These are phyloP conservation scores for Gymnodraco acuticeps DNA, from an alignment of 2,797 vertebrate species.

Conservation along the genomic window DNA sequence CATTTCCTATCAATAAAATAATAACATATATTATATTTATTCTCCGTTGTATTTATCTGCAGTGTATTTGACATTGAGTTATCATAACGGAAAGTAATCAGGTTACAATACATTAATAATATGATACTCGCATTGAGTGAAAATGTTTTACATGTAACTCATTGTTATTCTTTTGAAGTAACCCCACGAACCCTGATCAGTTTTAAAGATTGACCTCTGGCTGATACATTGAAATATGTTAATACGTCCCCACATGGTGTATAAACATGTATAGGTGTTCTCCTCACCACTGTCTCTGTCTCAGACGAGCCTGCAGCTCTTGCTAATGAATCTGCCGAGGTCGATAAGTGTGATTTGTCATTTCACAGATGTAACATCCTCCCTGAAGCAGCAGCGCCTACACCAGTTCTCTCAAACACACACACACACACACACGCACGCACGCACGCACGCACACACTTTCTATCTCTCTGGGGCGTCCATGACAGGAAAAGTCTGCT, in stretches of 20 bases:
- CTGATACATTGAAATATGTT: constrained; percentile 9
- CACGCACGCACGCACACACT: constrained; percentile 15
- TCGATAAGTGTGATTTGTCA: constrained; percentile 66
- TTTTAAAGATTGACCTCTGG: no score
- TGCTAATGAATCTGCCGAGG: constrained; percentile 52
- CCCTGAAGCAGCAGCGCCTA: constrained; percentile 31
- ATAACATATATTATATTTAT: no score
- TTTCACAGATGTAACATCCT: constrained; percentile 47
- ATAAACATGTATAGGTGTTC: constrained; percentile 11
- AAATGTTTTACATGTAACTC: no score
- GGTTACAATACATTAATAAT: no score
- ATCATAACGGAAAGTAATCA: no score
- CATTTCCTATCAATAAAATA: no score
- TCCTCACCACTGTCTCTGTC: neutral
- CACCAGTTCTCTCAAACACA: constrained; percentile 19
- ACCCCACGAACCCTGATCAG: no score
- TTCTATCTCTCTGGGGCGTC: constrained; percentile 12
- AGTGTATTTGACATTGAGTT: no score
- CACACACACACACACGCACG: constrained; percentile 11
- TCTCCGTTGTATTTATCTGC: no score
- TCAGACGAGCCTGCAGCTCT: constrained; percentile 41
- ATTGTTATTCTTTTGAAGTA: no score
- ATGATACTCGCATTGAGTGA: no score
- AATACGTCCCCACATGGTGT: constrained; percentile 3
- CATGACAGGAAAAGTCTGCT: constrained; percentile 46